Evolutionary conservation across 2,113 vertebrate species (phyloP).

Genomic region (Stigmatopora nigra): DNA sequence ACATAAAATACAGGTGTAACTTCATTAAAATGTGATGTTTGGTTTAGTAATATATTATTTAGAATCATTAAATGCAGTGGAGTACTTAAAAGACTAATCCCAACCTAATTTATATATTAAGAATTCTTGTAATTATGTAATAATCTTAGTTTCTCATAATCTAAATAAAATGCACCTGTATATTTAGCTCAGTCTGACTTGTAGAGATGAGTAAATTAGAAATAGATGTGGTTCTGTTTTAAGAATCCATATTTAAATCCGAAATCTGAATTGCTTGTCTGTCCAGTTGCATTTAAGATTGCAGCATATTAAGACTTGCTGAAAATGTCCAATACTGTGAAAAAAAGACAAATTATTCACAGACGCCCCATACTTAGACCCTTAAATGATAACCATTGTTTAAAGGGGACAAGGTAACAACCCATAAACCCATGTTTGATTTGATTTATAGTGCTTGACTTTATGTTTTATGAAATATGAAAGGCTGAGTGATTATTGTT

Average conservation of each 20-base stretch:
- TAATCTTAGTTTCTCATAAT: neutral
- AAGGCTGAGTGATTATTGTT: conserved; percentile 36
- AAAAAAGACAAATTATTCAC: conserved; percentile 20
- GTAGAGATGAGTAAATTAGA: conserved; percentile 7
- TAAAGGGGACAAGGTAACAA: conserved; percentile 19
- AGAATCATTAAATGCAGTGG: neutral
- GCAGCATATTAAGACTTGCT: conserved; percentile 8
- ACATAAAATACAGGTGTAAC: neutral
- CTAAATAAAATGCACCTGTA: neutral
- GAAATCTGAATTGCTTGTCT: conserved; percentile 3
- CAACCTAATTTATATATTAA: neutral
- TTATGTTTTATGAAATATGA: conserved; percentile 40
- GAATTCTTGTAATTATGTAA: neutral
- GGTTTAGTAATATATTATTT: neutral
- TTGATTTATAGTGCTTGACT: conserved; percentile 39
- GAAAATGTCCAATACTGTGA: conserved; percentile 25
- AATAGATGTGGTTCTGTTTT: conserved; percentile 67
- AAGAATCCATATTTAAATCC: conserved; percentile 56
- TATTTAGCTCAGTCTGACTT: neutral
- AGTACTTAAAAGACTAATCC: neutral
- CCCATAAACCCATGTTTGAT: conserved; percentile 28
- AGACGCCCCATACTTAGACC: neutral
- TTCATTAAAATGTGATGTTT: neutral
- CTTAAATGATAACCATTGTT: conserved; percentile 18
- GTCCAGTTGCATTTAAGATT: neutral